Base-by-base conservation (phyloP, 2,888 invertebrate genomes). In the Poecilus cupreus region DNA sequence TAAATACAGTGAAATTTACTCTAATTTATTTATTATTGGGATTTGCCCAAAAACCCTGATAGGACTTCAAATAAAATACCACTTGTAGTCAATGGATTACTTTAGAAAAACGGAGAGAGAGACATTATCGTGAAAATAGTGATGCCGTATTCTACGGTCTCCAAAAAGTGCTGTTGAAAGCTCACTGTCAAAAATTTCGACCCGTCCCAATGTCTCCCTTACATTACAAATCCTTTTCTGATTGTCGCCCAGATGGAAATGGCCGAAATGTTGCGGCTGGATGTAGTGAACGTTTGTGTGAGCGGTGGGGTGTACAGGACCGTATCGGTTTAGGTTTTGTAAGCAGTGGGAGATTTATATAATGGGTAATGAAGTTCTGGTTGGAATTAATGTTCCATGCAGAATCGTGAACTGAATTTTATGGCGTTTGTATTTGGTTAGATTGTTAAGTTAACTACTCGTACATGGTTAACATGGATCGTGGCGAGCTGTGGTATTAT, bases 331-430 rank as follows among this genome's bases (percentile, higher is more conserved):
- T 60, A 24, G 60, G 60, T 60, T 60, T 60, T 60, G 60, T 60
- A 60, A 60, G 60, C 60, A 60, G 60, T 60, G 60, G 60, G 60
- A 60, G 60, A 22, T 60, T 60, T 60, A 60, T 32, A 60, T 60
- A 60, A 60, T 60, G 26, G 26, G 60, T 60, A 60, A 60, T 60
- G 60, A 60, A 60, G 26, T 26, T 60, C 60, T 60, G 26, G n/a
- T 60, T 26, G 60, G 60, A 26, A 60, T 60, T 60, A 60, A 60
- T 60, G 60, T 60, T 60, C 60, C 60, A 26, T 60, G 60, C 60
- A 60, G 60, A 60, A 60, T 60, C 60, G 60, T 60, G 60, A 60
- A 26, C 26, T 60, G 60, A 60, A 22, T 60, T 60, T 60, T 60
- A 60, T 60, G 26, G 60, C 60, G 22, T 54, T 43, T 54, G 54